These are phyloP conservation scores for Eubucco bourcierii DNA, from an alignment of 2,113 vertebrate species.

Conservation along the genomic window DNA sequence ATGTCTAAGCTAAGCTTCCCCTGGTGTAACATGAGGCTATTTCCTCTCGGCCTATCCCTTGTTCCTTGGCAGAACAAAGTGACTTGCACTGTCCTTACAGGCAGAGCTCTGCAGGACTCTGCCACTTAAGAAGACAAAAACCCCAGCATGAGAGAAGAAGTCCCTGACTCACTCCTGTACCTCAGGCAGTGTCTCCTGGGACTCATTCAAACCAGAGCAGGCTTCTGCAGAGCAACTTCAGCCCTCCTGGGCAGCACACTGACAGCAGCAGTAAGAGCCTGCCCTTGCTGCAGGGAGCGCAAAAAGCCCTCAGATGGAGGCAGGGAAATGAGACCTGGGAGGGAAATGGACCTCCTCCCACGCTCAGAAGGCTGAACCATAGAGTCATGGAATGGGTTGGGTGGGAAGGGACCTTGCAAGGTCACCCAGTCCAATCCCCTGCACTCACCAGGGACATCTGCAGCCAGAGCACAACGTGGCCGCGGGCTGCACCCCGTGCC, in stretches of 20 bases:
- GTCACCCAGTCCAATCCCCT: too few species aligned
- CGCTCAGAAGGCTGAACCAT: too few species aligned
- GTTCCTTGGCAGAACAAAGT: too few species aligned
- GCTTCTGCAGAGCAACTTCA: neutral
- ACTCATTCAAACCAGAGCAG: neutral
- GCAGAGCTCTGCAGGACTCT: neutral
- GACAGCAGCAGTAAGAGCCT: neutral
- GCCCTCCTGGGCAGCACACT: neutral
- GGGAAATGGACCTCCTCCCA: too few species aligned
- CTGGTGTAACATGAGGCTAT: too few species aligned
- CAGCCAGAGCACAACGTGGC: conserved; percentile 78
- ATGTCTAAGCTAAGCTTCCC: too few species aligned
- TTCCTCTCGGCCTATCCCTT: too few species aligned
- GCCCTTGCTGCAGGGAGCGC: too few species aligned
- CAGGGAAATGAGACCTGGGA: too few species aligned
- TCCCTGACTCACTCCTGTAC: neutral
- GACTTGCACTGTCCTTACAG: neutral
- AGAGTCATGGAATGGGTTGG: neutral
- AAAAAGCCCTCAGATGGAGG: too few species aligned
- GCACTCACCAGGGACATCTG: too few species aligned
- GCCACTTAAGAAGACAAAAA: neutral
- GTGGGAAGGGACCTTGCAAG: neutral
- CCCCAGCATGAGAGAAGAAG: neutral
- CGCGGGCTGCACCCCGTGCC: conserved; percentile 83
- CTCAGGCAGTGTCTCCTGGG: neutral